These are phyloP conservation scores for Malurus alboscapulatus DNA, from an alignment of 2,113 vertebrate genomes.

Conservation along the genomic window DNA sequence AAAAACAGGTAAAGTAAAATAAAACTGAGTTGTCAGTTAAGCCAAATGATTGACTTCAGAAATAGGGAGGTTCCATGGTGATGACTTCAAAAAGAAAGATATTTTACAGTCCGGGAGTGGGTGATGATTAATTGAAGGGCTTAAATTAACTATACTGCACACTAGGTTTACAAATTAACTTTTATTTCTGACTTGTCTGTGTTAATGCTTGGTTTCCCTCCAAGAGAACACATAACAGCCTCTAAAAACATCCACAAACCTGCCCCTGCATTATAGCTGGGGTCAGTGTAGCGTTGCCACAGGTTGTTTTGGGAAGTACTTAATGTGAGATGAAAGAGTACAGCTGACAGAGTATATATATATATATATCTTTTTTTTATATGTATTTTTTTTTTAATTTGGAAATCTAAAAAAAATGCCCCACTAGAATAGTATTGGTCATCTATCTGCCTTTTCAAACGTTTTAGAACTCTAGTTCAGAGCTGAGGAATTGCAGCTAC, in stretches of 20 bases:
- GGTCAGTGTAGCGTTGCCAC: background rate
- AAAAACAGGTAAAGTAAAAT: conserved; percentile 89
- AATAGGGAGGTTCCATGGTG: conserved; percentile 12
- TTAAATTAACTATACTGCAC: background rate
- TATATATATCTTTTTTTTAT: no score
- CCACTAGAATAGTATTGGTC: background rate
- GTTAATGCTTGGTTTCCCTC: background rate
- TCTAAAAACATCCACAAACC: background rate
- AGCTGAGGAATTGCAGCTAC: background rate
- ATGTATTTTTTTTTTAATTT: no score
- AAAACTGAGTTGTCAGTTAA: background rate
- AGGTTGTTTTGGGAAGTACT: background rate
- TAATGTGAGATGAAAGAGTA: background rate
- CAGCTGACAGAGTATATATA: background rate
- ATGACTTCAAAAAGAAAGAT: background rate
- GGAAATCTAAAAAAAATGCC: background rate
- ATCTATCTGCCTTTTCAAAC: background rate
- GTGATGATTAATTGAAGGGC: background rate
- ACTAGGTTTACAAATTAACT: conserved; percentile 13
- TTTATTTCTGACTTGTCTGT: background rate
- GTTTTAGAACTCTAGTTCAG: rapidly evolving
- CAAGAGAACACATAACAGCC: background rate
- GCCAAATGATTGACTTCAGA: background rate
- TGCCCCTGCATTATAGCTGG: background rate
- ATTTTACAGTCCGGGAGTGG: background rate